Percentiles rank a stretch among this genome's conserved stretches.
Evolutionary conservation across 30 jellyfish, hydroid and myxozoan species (phyloP).

Genomic region (Mastigias papua): DNA sequence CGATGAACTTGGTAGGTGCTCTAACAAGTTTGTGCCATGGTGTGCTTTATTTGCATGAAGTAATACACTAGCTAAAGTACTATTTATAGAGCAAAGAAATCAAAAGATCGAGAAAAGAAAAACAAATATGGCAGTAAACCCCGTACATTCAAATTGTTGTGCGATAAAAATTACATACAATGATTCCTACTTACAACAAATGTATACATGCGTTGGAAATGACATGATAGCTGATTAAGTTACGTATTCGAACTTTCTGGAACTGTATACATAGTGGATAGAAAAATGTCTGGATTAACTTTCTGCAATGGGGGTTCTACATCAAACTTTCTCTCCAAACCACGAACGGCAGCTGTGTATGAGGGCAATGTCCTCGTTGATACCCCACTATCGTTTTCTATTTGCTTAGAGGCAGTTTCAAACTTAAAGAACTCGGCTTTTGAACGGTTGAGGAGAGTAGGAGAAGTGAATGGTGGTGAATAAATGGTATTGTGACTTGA

Average conservation of each 20-base stretch:
- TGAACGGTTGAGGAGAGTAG: slow-evolving; percentile 59
- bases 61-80: too few relatives aligned
- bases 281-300: slow-evolving; percentile 94
- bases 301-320: slow-evolving; percentile 88
- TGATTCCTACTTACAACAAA: slow-evolving; percentile 44
- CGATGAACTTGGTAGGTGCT: too few relatives aligned
- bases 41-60: too few relatives aligned
- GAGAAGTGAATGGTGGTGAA: slow-evolving; percentile 78
- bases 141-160: slow-evolving; percentile 38
- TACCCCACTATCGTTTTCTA: slow-evolving; percentile 36
- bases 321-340: slow-evolving; percentile 57
- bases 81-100: neutral
- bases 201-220: slow-evolving; percentile 17
- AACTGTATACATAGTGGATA: slow-evolving; percentile 78
- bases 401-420: slow-evolving; percentile 38
- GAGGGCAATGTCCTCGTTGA: slow-evolving; percentile 41
- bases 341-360: slow-evolving; percentile 51
- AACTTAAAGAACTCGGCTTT: slow-evolving; percentile 67
- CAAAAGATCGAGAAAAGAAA: neutral
- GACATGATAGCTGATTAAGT: neutral
- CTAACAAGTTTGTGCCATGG: too few relatives aligned
- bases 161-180: slow-evolving; percentile 55
- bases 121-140: neutral
- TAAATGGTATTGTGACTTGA: slow-evolving; percentile 42
- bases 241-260: slow-evolving; percentile 50